A percentile compares a stretch with the other conserved stretches of the same genome.
phyloP scores from a whole-genome alignment of 2,113 vertebrate genomes.

The Lamprotornis superbus region DNA sequence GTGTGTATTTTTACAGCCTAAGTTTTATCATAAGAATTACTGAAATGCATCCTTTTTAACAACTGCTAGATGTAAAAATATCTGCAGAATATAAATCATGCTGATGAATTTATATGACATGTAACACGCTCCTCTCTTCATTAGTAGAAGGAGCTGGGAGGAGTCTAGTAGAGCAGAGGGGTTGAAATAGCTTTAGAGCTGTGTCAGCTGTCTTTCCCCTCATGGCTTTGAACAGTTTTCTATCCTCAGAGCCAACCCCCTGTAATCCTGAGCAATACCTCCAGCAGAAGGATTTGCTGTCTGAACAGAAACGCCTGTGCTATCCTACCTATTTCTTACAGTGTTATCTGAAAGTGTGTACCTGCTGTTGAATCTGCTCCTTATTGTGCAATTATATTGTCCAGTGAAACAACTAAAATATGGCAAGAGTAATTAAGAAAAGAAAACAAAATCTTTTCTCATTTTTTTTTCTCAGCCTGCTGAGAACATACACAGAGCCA shows the following conservation, averaged over 20 bases:
- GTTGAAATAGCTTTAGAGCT: background rate
- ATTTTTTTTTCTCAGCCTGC: background rate
- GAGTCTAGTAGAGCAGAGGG: background rate
- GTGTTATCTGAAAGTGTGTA: background rate
- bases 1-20: background rate
- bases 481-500: conserved; percentile 15
- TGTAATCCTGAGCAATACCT: background rate
- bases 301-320: background rate
- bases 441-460: background rate
- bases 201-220: background rate
- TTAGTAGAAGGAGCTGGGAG: background rate
- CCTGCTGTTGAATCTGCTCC: background rate
- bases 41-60: background rate
- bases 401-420: conserved; percentile 30
- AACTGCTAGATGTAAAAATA: background rate
- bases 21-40: background rate
- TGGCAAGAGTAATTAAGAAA: conserved; percentile 30
- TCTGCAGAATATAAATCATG: background rate
- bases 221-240: background rate
- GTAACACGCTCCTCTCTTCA: background rate
- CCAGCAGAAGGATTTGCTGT: background rate
- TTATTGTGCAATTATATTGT: conserved; percentile 18
- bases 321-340: background rate
- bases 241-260: background rate
- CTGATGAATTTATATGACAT: background rate